These are phyloP conservation scores for Sarcophaga bullata DNA, from an alignment of 1,140 invertebrate species.

Conservation along the genomic window DNA sequence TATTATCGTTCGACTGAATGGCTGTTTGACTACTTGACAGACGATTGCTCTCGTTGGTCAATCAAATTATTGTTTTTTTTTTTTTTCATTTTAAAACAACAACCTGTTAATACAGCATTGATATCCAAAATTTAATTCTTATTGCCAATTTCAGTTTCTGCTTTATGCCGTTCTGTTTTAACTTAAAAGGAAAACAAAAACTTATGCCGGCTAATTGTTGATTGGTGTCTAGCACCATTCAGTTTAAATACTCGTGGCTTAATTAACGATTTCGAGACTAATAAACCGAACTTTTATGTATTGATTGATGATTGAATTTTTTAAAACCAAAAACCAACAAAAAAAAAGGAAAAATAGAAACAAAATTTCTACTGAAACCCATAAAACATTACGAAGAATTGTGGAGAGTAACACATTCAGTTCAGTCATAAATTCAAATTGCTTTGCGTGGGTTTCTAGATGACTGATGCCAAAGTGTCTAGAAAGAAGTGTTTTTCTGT, in stretches of 20 bases:
- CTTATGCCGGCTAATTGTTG: neutral
- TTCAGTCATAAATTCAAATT: neutral
- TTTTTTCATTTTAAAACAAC: too few relatives aligned
- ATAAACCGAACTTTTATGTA: neutral
- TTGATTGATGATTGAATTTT: neutral
- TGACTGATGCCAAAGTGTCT: constrained; percentile 35
- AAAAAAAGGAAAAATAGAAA: neutral
- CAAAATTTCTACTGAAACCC: too few relatives aligned
- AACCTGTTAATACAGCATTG: too few relatives aligned
- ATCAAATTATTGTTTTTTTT: too few relatives aligned
- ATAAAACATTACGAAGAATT: neutral
- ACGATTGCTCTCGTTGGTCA: too few relatives aligned
- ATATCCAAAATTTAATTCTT: neutral
- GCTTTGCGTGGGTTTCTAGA: constrained; percentile 2
- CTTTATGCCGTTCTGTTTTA: neutral
- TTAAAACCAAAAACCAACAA: neutral
- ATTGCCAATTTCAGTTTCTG: neutral
- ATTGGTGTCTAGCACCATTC: neutral
- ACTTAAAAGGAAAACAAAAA: neutral
- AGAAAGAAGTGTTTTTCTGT: constrained; percentile 20
- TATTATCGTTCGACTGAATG: too few relatives aligned
- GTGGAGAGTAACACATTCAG: too few relatives aligned
- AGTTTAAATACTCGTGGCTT: constrained; percentile 5
- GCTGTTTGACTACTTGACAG: too few relatives aligned
- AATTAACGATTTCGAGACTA: neutral